These are phyloP conservation scores for Apodemus speciosus DNA, from an alignment of 2,113 vertebrate genomes.

Conservation along the genomic window DNA sequence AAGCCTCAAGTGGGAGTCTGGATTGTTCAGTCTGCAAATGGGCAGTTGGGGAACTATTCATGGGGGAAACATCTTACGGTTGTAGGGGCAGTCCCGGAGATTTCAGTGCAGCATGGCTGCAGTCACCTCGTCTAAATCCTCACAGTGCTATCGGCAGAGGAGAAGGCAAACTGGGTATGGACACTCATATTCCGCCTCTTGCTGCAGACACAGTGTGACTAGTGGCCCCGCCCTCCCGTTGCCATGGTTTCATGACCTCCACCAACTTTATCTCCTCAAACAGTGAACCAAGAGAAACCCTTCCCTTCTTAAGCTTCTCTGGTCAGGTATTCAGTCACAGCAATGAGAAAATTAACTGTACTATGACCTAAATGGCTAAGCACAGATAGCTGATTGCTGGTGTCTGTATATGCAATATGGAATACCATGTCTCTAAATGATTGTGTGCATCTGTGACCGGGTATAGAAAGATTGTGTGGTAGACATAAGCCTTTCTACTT, in stretches of 20 bases:
- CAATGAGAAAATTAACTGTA: not conserved
- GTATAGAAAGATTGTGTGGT: not conserved
- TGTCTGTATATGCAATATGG: not conserved
- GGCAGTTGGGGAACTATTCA: not conserved
- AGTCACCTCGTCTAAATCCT: not conserved
- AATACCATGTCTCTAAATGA: not conserved
- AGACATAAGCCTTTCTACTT: not conserved
- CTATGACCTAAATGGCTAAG: not conserved
- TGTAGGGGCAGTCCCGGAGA: not conserved
- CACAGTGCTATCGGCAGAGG: not conserved
- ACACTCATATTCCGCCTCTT: not conserved
- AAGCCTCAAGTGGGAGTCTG: not conserved
- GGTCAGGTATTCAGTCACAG: too few relatives aligned
- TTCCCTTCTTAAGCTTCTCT: not conserved
- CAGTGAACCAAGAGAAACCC: not conserved
- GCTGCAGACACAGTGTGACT: not conserved
- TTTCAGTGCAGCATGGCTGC: not conserved
- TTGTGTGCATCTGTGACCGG: accelerated
- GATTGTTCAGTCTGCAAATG: not conserved
- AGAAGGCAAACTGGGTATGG: not conserved
- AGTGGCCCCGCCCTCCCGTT: not conserved
- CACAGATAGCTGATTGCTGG: not conserved
- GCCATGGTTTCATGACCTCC: not conserved
- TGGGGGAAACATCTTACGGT: not conserved
- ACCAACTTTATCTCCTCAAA: not conserved